phyloP scores from a whole-genome alignment of 2,113 vertebrate species.

The Manacus vitellinus region DNA sequence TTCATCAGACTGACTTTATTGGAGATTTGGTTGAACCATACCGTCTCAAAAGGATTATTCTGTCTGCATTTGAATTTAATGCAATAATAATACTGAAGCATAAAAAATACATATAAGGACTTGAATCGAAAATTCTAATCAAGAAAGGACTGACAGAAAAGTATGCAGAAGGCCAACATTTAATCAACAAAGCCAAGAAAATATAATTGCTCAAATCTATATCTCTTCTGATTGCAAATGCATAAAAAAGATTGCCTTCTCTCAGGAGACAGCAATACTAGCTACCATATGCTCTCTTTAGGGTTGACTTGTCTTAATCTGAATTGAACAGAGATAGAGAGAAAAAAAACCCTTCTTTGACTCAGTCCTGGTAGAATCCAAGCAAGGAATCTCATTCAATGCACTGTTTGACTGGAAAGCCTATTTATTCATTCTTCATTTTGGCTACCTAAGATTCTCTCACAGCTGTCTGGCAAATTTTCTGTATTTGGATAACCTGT shows the following conservation, averaged over 20 bases:
- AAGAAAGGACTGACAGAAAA: neutral
- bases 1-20: neutral
- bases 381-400: neutral
- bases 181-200: neutral
- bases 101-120: neutral
- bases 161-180: neutral
- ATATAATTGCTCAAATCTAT: neutral
- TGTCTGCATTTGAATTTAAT: slow-evolving; percentile 20
- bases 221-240: neutral
- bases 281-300: neutral
- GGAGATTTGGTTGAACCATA: neutral
- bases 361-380: neutral
- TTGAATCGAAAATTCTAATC: slow-evolving; percentile 5
- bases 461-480: neutral
- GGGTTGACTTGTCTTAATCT: neutral
- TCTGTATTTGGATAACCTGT: neutral
- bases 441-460: neutral
- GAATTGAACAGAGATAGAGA: neutral
- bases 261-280: neutral
- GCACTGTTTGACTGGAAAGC: neutral
- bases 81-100: neutral
- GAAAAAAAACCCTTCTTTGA: neutral
- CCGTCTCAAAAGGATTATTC: neutral
- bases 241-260: neutral
- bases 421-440: neutral